These are phyloP conservation scores for Antheraea yamamai DNA, from an alignment of 2,888 invertebrate species.

Conservation along the genomic window DNA sequence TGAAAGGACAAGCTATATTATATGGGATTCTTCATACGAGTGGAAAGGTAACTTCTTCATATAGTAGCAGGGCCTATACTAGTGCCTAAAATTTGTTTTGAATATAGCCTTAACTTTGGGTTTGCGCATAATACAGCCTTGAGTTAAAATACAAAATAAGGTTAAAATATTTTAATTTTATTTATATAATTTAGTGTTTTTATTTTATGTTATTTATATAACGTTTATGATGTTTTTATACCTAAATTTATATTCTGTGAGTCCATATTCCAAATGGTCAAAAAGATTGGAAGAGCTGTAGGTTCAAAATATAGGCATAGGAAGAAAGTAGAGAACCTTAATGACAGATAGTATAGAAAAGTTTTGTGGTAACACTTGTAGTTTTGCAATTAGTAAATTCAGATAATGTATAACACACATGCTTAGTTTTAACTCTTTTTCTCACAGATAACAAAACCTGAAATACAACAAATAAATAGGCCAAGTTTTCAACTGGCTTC, in stretches of 20 bases:
- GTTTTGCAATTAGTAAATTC: background rate
- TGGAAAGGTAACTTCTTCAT: slow-evolving; percentile 50
- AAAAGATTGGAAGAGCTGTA: too few species aligned
- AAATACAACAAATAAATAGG: slow-evolving; percentile 48
- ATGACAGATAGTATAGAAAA: background rate
- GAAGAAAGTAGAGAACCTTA: too few species aligned
- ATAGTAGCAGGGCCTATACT: background rate
- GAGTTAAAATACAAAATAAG: too few species aligned
- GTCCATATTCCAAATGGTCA: too few species aligned
- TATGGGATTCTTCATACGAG: slow-evolving; percentile 48
- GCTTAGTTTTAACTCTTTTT: background rate
- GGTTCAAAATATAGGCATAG: too few species aligned
- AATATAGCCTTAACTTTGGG: too few species aligned
- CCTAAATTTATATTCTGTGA: too few species aligned
- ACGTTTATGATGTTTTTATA: too few species aligned
- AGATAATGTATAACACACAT: background rate
- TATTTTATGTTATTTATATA: too few species aligned
- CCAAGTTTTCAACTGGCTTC: slow-evolving; percentile 41
- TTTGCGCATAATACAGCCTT: too few species aligned
- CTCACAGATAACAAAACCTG: slow-evolving; percentile 45
- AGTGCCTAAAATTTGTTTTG: background rate
- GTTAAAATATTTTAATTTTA: too few species aligned
- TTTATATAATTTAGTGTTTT: too few species aligned
- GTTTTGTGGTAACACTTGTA: background rate
- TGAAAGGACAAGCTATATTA: slow-evolving; percentile 52